phyloP scores from a whole-genome alignment of 2,113 vertebrate genomes.

The Leptobrachium leishanense region DNA sequence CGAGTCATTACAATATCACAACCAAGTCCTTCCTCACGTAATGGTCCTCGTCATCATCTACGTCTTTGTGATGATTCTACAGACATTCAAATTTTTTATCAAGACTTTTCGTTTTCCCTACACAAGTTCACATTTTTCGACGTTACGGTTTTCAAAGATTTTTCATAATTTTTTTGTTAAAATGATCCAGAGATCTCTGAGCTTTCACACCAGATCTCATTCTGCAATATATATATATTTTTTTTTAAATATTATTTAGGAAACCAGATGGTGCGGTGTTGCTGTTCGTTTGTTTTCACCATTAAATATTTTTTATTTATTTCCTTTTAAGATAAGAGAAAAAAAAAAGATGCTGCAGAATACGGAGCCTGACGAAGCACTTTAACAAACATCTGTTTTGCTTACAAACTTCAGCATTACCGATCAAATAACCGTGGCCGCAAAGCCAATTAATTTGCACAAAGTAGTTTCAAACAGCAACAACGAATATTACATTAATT shows the following conservation, averaged over 20 bases:
- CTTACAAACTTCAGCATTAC: conserved; percentile 21
- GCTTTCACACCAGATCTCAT: background rate
- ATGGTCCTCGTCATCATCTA: no score
- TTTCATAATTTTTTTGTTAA: no score
- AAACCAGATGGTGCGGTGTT: conserved; percentile 15
- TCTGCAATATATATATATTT: background rate
- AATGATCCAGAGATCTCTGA: background rate
- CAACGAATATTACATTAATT: conserved; percentile 34
- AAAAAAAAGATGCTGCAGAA: conserved; percentile 7
- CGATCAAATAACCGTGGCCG: conserved; percentile 19
- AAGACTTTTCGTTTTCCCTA: no score
- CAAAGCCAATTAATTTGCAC: conserved; percentile 32
- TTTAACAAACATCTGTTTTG: conserved; percentile 40
- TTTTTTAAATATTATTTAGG: background rate
- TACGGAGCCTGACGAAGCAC: conserved; percentile 38
- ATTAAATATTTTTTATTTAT: conserved; percentile 10
- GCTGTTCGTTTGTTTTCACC: background rate
- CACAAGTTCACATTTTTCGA: no score
- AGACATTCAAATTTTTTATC: no score
- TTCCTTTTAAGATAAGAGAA: background rate
- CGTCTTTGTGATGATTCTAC: no score
- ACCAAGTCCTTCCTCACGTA: no score
- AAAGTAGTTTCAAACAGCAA: conserved; percentile 10
- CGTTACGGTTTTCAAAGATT: no score
- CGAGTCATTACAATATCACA: no score